Base-by-base conservation (phyloP, 2,113 vertebrate genomes). In the Haliaeetus leucogaster region DNA sequence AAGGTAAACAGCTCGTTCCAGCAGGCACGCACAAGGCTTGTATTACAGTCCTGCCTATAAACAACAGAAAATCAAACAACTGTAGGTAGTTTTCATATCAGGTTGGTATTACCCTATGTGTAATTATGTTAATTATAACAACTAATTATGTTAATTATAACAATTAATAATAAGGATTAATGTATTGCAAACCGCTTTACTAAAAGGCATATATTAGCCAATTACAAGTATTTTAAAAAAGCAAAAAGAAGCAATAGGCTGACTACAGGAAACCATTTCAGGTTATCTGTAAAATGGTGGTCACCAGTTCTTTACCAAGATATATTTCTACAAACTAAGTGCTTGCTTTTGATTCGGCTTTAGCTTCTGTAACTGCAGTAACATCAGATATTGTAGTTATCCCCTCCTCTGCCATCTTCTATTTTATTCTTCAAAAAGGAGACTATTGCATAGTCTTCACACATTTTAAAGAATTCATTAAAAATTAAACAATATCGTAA, bases 1-100 rank as follows among this genome's bases (percentile, higher is more conserved):
- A 99, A 97, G n/a, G 99, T 99, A 72, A 99, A 99, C 62, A 99
- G 98, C 95, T 99, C 99, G 0, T 99, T 99, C 99, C 99, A 99
- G 96, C 99, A 99, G 89, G 99, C 99, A 34, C 99, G 99, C 58
- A 99, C 99, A 56, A 99, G 98, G 96, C 98, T 99, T 12, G 99
- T 99, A 91, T 99, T 99, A 92, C 99, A 99, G 95, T 99, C 99
- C 97, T 99, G 99, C 97, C 99, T 99, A 81, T 2, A 36, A 82
- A 82, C 21, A 59, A 93, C 40, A 97, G 32, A 79, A 89, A 94
- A 89, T 17, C 45, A 89, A 81, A 89, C 58, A 38, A 22, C 3
- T 13, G 42, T 47, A 21, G 19, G 15, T 15, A 45, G 42, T 25
- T 25, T 71, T 43, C 21, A 0, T 11, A 66, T 55, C 81, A 66